Percentiles rank a stretch among this genome's conserved stretches.
phyloP scores from a whole-genome alignment of 1,140 invertebrate species.

The Drosophila virilis region DNA sequence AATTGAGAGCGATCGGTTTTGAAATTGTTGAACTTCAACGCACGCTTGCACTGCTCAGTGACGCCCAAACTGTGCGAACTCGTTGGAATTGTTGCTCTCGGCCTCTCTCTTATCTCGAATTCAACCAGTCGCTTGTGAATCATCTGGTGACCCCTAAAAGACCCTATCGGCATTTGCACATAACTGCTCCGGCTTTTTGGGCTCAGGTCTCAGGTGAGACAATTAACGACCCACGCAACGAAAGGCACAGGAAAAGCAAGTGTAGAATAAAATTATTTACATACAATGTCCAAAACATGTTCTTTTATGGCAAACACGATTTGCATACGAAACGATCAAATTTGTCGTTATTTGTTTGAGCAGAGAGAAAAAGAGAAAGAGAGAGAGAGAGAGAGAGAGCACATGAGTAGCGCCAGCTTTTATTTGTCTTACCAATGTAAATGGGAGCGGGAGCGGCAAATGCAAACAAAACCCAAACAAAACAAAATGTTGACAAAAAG shows the following conservation, averaged over 20 bases:
- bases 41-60: constrained; percentile 1
- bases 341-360: constrained; percentile 54
- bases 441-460: neutral
- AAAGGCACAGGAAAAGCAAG: constrained; percentile 9
- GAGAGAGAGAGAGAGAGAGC: constrained; percentile 4
- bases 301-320: constrained; percentile 66
- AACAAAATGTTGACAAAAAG: constrained; percentile 43
- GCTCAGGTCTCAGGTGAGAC: constrained; percentile 52
- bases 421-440: constrained; percentile 40
- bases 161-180: constrained; percentile 11
- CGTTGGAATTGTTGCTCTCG: neutral
- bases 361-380: neutral
- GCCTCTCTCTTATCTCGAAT: neutral
- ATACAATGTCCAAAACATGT: constrained; percentile 38
- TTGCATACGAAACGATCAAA: constrained; percentile 75
- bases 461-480: constrained; percentile 36
- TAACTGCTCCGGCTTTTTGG: neutral
- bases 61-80: constrained; percentile 8
- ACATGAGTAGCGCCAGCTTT: constrained; percentile 11
- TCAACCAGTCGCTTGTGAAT: constrained; percentile 32
- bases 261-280: constrained; percentile 31
- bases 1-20: constrained; percentile 7
- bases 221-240: constrained; percentile 35
- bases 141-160: constrained; percentile 9
- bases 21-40: neutral